Evolutionary conservation across 1,140 invertebrate species (phyloP), one percentile per base, ranked within the genome.

Genomic region (Drosophila nannoptera): DNA sequence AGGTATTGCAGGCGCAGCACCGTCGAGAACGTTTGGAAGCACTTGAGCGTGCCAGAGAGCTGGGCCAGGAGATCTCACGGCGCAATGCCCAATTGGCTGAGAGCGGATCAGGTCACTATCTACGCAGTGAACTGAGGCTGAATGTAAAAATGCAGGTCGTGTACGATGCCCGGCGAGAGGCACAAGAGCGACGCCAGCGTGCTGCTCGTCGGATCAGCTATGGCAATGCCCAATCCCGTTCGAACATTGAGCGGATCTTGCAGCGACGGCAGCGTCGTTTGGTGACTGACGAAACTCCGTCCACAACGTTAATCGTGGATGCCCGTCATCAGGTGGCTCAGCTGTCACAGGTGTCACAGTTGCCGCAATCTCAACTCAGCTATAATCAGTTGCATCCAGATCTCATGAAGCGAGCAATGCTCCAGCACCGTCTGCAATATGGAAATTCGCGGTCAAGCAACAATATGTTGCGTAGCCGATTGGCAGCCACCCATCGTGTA

Each of bases 161-260:
- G 0, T 66, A 53, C 4, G 59, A 78, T 7, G 75, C 66, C 2
- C 50, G 68, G 0, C 59, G 73, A 2, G 73, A 77, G 5, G 78
- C 70, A 0, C 49, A 55, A 31, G 78, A 83, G 2, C 64, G 84
- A 0, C 67, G 87, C 12, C 64, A 78, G 1, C 65, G 73, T n/a
- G 69, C 78, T 1, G 76, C 71, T n/a, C 84, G 81, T 4, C 76
- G 86, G 7, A 88, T 87, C 14, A 83, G 68, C 31, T 88, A 88
- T 12, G 87, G 87, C 16, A 88, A 88, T 43, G 71, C 69, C 7
- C 76, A 78, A 45, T 88, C 87, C 0, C 69, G 72, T 5, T 73
- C 77, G 29, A 88, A 88, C 54, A 50, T 80, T n/a, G 54, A 80
- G 35, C 82, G 87, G 8, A 54, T 78, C 4, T 11, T 14, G 11